These are phyloP conservation scores for Manis pentadactyla DNA, from an alignment of 2,797 vertebrate species.

Conservation along the genomic window DNA sequence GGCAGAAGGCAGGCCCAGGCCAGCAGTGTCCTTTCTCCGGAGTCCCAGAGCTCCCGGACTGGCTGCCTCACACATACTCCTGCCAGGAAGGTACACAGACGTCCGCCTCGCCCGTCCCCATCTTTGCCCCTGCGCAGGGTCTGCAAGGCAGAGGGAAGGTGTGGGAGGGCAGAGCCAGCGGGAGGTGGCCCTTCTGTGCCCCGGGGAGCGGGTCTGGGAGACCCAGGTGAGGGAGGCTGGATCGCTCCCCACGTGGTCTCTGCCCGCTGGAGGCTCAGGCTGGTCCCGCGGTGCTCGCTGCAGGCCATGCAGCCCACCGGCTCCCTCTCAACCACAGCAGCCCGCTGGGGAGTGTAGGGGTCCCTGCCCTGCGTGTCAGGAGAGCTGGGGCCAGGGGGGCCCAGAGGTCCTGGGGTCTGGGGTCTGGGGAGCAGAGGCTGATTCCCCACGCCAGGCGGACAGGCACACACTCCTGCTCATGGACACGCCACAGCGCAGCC, in stretches of 20 bases:
- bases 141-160: background rate
- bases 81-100: background rate
- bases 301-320: background rate
- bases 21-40: too few species aligned
- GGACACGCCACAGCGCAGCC: too few species aligned
- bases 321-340: accelerated
- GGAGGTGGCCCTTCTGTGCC: accelerated
- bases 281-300: slow-evolving; percentile 7
- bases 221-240: accelerated
- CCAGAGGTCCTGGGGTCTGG: background rate
- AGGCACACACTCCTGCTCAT: background rate
- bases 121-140: background rate
- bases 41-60: too few species aligned
- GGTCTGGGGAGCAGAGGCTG: too few species aligned
- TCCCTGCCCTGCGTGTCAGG: background rate
- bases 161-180: too few species aligned
- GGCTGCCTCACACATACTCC: background rate
- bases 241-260: accelerated
- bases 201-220: background rate
- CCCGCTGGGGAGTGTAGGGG: too few species aligned
- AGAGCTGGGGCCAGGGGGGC: background rate
- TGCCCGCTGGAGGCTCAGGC: accelerated
- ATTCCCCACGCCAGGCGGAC: accelerated
- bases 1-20: background rate
- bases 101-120: accelerated